phyloP scores from a whole-genome alignment of 2,888 invertebrate genomes.

The Leptinotarsa rubiginosa region DNA sequence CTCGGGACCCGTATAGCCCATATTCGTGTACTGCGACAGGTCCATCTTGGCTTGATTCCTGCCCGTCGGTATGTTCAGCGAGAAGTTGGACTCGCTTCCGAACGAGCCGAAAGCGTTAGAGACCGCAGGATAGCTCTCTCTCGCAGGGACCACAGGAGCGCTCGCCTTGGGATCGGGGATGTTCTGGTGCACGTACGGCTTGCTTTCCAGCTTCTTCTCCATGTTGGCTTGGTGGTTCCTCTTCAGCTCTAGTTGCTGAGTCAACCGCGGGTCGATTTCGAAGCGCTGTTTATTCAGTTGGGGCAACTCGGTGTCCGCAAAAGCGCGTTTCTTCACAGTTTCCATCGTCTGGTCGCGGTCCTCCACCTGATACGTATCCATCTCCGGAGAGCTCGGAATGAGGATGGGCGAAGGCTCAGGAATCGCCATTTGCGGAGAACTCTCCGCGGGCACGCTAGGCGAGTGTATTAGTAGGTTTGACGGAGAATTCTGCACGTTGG shows the following conservation, averaged over 20 bases:
- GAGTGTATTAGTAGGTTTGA: conserved; percentile 24
- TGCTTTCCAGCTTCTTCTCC: conserved; percentile 47
- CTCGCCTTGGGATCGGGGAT: conserved; percentile 59
- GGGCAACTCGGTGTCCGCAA: conserved; percentile 67
- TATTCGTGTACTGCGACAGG: conserved; percentile 63
- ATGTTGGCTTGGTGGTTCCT: conserved; percentile 45
- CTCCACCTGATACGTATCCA: conserved; percentile 42
- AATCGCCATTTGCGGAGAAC: background rate
- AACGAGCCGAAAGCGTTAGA: conserved; percentile 36
- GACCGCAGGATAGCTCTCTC: conserved; percentile 30
- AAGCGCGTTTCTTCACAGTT: conserved; percentile 74
- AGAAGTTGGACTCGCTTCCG: conserved; percentile 52
- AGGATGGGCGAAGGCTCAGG: conserved; percentile 13
- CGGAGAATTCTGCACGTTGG: conserved; percentile 43
- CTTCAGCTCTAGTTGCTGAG: conserved; percentile 42
- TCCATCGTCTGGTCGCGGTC: conserved; percentile 44
- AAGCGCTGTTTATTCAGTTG: conserved; percentile 45
- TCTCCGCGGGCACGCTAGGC: conserved; percentile 31
- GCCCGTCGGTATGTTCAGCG: conserved; percentile 57
- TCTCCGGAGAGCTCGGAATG: conserved; percentile 7
- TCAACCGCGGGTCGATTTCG: conserved; percentile 42
- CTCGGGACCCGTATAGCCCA: conserved; percentile 62
- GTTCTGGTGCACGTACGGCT: conserved; percentile 58
- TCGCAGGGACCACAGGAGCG: conserved; percentile 20
- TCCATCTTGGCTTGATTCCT: conserved; percentile 57